Conservation (phyloP, 1,140 invertebrate genomes). For the Pantala flavescens region DNA sequence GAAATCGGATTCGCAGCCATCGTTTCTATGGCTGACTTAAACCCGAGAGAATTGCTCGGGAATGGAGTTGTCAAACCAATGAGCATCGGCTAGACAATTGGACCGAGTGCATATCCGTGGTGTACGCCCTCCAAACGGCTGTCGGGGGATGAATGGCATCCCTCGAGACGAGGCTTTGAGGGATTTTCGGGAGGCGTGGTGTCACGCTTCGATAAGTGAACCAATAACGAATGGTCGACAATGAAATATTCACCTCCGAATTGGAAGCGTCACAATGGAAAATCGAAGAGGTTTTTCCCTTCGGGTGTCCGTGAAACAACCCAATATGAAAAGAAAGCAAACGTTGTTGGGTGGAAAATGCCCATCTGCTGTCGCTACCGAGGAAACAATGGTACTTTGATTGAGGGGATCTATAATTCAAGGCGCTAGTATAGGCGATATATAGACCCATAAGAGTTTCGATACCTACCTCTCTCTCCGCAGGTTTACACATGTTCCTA, state of each 20-base stretch:
- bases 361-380: no score
- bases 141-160: background rate
- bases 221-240: background rate
- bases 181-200: background rate
- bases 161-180: background rate
- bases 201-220: background rate
- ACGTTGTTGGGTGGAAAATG: no score
- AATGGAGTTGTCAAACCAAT: conserved; percentile 6
- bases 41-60: background rate
- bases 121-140: background rate
- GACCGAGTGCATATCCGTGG: background rate
- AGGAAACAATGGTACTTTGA: no score
- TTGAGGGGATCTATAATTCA: no score
- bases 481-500: no score
- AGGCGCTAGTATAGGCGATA: no score
- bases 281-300: background rate
- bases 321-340: no score
- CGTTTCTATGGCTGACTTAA: background rate
- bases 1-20: background rate
- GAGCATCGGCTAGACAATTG: background rate
- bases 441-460: no score
- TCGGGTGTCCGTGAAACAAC: no score
- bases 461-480: no score
- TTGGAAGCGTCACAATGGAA: background rate
- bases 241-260: background rate